These are phyloP conservation scores for Potorous gilbertii DNA, from an alignment of 2,797 vertebrate species.

Conservation along the genomic window DNA sequence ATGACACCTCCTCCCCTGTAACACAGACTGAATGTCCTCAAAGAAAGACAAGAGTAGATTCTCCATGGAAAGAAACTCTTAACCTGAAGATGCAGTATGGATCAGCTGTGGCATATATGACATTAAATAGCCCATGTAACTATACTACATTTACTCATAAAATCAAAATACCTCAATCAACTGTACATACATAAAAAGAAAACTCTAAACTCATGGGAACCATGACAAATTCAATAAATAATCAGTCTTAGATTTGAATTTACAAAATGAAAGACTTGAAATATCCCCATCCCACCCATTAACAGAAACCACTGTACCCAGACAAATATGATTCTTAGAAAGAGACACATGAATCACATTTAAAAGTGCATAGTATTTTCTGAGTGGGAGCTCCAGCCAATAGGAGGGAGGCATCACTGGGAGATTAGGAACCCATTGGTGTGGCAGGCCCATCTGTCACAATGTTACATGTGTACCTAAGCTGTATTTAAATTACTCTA, in stretches of 20 bases:
- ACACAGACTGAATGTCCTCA: background rate
- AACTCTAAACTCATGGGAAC: background rate
- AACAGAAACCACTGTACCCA: background rate
- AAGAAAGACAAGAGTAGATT: background rate
- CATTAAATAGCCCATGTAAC: background rate
- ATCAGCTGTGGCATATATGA: background rate
- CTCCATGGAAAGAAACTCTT: background rate
- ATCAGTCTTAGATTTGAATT: conserved; percentile 11
- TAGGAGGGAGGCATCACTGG: conserved; percentile 14
- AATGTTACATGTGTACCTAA: background rate
- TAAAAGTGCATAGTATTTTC: background rate
- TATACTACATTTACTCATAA: background rate
- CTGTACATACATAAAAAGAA: background rate
- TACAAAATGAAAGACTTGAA: background rate
- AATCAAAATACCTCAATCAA: background rate
- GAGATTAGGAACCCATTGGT: conserved; percentile 45
- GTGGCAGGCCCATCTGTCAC: background rate
- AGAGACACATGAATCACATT: background rate
- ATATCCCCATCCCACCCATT: background rate
- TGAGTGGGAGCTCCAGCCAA: conserved; percentile 12
- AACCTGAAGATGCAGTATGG: background rate
- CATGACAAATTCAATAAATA: background rate
- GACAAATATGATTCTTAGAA: background rate
- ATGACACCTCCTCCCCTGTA: background rate
- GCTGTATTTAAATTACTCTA: conserved; percentile 33